Evolutionary conservation across 2,888 invertebrate species (phyloP).

Genomic region (Drosophila recens): DNA sequence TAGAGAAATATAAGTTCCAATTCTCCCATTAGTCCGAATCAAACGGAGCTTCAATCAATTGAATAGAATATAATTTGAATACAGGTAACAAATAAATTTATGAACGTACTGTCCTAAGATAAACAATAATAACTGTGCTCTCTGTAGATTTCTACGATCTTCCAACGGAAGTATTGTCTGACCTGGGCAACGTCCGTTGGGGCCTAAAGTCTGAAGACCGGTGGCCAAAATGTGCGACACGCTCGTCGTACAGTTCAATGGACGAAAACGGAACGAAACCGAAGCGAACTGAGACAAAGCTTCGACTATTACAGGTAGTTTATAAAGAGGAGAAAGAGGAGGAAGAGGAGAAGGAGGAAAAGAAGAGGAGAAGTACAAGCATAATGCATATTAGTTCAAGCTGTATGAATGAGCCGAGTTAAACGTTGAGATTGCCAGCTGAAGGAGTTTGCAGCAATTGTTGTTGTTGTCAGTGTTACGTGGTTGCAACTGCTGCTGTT

Average conservation of each 20-base stretch:
- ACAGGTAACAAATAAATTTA: no score
- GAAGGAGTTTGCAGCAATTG: slow-evolving; percentile 27
- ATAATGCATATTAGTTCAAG: slow-evolving; percentile 50
- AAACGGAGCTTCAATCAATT: no score
- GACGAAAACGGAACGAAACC: slow-evolving; percentile 46
- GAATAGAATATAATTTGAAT: no score
- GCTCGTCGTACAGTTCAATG: slow-evolving; percentile 61
- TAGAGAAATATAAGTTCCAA: no score
- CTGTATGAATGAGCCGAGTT: slow-evolving; percentile 56
- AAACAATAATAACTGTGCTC: background rate
- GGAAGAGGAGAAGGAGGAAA: background rate
- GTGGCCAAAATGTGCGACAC: slow-evolving; percentile 62
- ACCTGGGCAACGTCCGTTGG: background rate
- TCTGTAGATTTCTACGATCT: background rate
- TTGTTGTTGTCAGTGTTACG: slow-evolving; percentile 24
- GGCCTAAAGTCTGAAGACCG: slow-evolving; percentile 42
- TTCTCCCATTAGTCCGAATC: no score
- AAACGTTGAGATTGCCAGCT: slow-evolving; percentile 52
- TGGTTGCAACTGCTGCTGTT: slow-evolving; percentile 9
- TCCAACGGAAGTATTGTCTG: slow-evolving; percentile 7
- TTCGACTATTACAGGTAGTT: slow-evolving; percentile 33
- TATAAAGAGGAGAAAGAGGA: background rate
- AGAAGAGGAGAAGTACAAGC: slow-evolving; percentile 10
- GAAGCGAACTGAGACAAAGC: slow-evolving; percentile 25
- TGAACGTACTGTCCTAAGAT: no score